phyloP scores from a whole-genome alignment of 2,888 invertebrate species.

The Autographa pulchrina region DNA sequence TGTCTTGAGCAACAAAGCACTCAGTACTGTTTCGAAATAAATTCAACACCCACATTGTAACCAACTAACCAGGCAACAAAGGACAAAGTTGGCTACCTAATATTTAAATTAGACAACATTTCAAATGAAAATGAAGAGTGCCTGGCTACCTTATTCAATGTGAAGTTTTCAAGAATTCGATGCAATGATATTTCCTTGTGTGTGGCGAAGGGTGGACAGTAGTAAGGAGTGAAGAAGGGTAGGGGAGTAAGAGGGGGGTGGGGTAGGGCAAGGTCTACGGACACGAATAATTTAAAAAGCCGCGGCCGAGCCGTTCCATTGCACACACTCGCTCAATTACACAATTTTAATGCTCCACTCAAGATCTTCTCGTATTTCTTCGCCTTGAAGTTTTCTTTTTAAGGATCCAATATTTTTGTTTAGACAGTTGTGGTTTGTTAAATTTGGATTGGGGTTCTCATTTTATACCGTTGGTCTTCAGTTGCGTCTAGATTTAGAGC shows the following conservation, averaged over 20 bases:
- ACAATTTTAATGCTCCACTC: conserved; percentile 56
- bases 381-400: background rate
- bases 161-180: conserved; percentile 32
- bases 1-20: too few species aligned
- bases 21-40: too few species aligned
- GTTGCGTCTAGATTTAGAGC: too few species aligned
- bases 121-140: too few species aligned
- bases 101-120: too few species aligned
- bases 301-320: conserved; percentile 48
- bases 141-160: too few species aligned
- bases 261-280: conserved; percentile 23
- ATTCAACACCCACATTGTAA: too few species aligned
- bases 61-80: too few species aligned
- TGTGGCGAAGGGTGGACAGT: conserved; percentile 11
- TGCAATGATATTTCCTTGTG: conserved; percentile 31
- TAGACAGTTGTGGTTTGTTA: background rate
- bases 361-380: conserved; percentile 26
- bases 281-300: conserved; percentile 65
- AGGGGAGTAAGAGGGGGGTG: background rate
- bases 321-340: conserved; percentile 52
- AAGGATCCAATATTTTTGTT: background rate
- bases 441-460: background rate
- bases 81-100: too few species aligned
- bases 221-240: background rate
- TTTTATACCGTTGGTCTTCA: too few species aligned